Conservation (phyloP, 2,113 vertebrate genomes). For the Dascyllus trimaculatus region DNA sequence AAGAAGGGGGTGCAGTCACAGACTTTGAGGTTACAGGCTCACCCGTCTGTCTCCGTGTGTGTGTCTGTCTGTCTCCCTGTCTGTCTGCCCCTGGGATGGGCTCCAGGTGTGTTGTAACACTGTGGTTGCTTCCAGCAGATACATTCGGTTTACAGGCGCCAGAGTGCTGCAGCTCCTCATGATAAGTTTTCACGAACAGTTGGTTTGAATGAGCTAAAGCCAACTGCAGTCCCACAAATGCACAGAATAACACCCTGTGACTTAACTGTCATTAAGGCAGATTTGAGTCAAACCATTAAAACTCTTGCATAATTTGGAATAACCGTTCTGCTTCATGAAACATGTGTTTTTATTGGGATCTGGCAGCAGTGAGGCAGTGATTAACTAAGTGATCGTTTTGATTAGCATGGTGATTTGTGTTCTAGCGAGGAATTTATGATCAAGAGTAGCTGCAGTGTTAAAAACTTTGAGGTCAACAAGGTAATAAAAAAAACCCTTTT, state of each 20-base stretch:
- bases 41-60: slow-evolving; percentile 32
- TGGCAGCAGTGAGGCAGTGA: not conserved
- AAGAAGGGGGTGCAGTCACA: slow-evolving; percentile 41
- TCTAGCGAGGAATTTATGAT: no score
- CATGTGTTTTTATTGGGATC: no score
- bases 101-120: slow-evolving; percentile 74
- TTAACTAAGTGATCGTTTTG: not conserved
- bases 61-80: slow-evolving; percentile 24
- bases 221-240: slow-evolving; percentile 20
- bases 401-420: not conserved
- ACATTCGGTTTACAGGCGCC: slow-evolving; percentile 45
- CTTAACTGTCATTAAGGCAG: slow-evolving; percentile 12
- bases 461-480: not conserved
- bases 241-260: not conserved
- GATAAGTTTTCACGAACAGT: slow-evolving; percentile 54
- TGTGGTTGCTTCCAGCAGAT: slow-evolving; percentile 57
- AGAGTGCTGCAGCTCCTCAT: slow-evolving; percentile 42
- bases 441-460: not conserved
- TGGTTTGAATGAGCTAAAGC: slow-evolving; percentile 42
- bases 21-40: slow-evolving; percentile 50
- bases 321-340: not conserved
- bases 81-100: slow-evolving; percentile 44
- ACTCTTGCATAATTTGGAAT: not conserved
- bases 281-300: not conserved
- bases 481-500: not conserved